Evolutionary conservation across 2,888 invertebrate species (phyloP).

Genomic region (Lottia scabra): DNA sequence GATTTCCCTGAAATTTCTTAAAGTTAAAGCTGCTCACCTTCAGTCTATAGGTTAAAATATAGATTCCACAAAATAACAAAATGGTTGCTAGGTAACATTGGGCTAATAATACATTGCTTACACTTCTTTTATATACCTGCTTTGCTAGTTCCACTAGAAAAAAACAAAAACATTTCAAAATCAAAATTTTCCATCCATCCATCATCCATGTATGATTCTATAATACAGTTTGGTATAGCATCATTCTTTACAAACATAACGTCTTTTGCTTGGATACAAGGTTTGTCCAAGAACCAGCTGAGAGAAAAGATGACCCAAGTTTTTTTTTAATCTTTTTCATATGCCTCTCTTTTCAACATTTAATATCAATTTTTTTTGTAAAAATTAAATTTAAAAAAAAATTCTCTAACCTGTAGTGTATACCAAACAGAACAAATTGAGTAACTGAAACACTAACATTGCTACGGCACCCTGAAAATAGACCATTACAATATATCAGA

Average conservation of each 20-base stretch:
- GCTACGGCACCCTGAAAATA: slow-evolving; percentile 39
- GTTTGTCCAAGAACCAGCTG: too few species aligned
- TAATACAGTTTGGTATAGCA: too few species aligned
- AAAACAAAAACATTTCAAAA: neutral
- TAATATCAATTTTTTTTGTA: too few species aligned
- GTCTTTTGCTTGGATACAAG: too few species aligned
- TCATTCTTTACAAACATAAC: too few species aligned
- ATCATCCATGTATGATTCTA: too few species aligned
- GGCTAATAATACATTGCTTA: slow-evolving; percentile 43
- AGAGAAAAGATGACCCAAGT: too few species aligned
- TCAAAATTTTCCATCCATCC: too few species aligned
- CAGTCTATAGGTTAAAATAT: slow-evolving; percentile 50
- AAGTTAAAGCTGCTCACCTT: slow-evolving; percentile 32
- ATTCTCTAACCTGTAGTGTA: slow-evolving; percentile 40
- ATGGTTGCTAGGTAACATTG: slow-evolving; percentile 53
- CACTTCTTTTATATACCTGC: slow-evolving; percentile 41
- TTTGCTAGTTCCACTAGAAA: slow-evolving; percentile 45
- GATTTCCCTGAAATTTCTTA: too few species aligned
- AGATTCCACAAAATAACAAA: slow-evolving; percentile 54
- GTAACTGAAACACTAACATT: slow-evolving; percentile 42
- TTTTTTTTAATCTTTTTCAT: too few species aligned
- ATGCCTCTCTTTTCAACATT: too few species aligned
- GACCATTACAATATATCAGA: neutral
- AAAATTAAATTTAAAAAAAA: too few species aligned
- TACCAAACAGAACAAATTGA: slow-evolving; percentile 41